Evolutionary conservation across 1,140 invertebrate genomes (phyloP).

Genomic region (Metaphire vulgaris): DNA sequence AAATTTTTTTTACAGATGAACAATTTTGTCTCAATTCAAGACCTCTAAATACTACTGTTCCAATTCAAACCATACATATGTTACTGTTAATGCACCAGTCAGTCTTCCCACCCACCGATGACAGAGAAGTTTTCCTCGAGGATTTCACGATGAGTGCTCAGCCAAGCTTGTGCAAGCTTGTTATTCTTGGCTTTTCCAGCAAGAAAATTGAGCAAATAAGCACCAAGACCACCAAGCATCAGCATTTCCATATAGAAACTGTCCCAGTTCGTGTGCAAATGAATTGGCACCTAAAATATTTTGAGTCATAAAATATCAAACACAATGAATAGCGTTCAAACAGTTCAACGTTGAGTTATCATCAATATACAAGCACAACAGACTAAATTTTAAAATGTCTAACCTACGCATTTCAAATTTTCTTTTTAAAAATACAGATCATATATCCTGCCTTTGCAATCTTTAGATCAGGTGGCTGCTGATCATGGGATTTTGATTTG

Average conservation of each 20-base stretch:
- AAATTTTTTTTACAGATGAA: too few species aligned
- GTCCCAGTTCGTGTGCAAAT: constrained; percentile 86
- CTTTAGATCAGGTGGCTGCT: constrained; percentile 76
- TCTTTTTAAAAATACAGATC: neutral
- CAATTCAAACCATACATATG: too few species aligned
- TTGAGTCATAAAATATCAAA: constrained; percentile 29
- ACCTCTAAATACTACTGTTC: too few species aligned
- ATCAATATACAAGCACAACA: neutral
- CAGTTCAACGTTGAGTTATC: neutral
- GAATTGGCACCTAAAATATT: constrained; percentile 69
- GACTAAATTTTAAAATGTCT: neutral
- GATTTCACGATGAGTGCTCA: constrained; percentile 71
- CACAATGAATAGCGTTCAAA: constrained; percentile 11
- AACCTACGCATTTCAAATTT: neutral
- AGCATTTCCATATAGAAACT: constrained; percentile 93
- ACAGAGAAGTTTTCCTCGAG: constrained; percentile 88
- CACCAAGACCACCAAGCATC: constrained; percentile 74
- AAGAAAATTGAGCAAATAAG: constrained; percentile 91
- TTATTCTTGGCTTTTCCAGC: constrained; percentile 72
- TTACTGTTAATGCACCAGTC: too few species aligned
- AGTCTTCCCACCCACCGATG: constrained; percentile 74
- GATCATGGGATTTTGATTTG: constrained; percentile 55
- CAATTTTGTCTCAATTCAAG: too few species aligned
- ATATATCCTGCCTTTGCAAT: constrained; percentile 65
- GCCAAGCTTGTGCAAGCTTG: constrained; percentile 78